phyloP scores from a whole-genome alignment of 2,797 vertebrate genomes.

The Chloroceryle amazona region DNA sequence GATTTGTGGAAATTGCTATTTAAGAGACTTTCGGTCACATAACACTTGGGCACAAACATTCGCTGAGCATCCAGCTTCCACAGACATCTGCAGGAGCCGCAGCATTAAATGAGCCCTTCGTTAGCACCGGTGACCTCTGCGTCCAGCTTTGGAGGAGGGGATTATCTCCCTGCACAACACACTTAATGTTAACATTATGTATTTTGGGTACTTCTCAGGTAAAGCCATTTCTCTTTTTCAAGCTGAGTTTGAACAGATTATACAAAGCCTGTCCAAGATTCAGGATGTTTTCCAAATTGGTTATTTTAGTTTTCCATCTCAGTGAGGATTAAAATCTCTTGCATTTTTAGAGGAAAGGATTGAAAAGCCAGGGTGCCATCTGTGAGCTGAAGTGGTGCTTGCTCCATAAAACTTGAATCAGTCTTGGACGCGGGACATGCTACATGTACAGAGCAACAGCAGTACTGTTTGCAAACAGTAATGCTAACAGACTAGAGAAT shows the following conservation, averaged over 20 bases:
- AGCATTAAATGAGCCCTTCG: neutral
- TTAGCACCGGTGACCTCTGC: neutral
- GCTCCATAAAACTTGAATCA: neutral
- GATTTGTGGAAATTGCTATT: neutral
- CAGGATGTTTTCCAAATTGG: neutral
- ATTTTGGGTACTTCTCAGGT: neutral
- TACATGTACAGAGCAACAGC: fast-evolving
- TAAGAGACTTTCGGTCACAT: neutral
- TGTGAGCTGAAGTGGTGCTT: neutral
- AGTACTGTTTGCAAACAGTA: neutral
- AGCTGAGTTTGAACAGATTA: neutral
- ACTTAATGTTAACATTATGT: neutral
- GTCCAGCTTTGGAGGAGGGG: neutral
- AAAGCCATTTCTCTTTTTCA: neutral
- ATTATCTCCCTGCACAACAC: neutral
- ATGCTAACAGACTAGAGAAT: neutral
- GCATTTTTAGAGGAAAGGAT: neutral
- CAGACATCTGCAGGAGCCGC: neutral
- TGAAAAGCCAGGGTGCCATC: neutral
- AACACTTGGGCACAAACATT: fast-evolving
- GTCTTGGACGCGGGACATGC: fast-evolving
- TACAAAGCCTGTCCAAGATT: neutral
- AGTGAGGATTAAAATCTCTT: neutral
- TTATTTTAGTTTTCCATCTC: conserved; percentile 5
- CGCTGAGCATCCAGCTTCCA: fast-evolving